Evolutionary conservation across 2,113 vertebrate species (phyloP), one percentile per base, ranked within the genome.

Genomic region (Hassar affinis): DNA sequence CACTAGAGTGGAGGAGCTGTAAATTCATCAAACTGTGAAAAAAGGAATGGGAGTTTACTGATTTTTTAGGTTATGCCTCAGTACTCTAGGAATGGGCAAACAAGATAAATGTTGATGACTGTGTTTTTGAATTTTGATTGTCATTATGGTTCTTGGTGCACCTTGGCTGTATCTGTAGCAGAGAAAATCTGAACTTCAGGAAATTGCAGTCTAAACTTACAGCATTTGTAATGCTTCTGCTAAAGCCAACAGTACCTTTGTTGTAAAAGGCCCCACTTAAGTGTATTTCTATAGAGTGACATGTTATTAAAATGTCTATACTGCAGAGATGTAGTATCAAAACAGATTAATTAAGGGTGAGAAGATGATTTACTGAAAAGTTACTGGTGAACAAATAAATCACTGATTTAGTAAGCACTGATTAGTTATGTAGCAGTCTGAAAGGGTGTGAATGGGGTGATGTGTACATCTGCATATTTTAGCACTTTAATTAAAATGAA

Each of bases 81-180:
- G 68, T 61, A 74, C 33, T 79, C 22, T 33, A 27, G 47, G 64
- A 81, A 68, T 12, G 51, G 20, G 9, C 76, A 75, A 79, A 75
- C 81, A 85, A 64, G 84, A 84, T 74, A 74, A 84, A 85, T 80
- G n/a, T n/a, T n/a, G n/a, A n/a, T 78, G 33, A 57, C 68, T 82
- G 75, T 87, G 82, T 85, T 62, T 79, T 88, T 72, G 56, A 17
- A 33, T 84, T 85, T 79, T 74, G 84, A 85, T 80, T 85, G 79
- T 72, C 78, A 75, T 72, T 77, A 80, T 51, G 52, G 54, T 56
- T 49, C 72, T 47, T 78, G 57, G 80, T 64, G 52, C 45, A 57
- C 52, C 59, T 54, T 59, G 38, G 27, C 10, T 85, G 79, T 83
- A 71, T 79, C 25, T 49, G 2, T 15, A 45, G 57, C 20, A 84